Percentiles rank a stretch among this genome's conserved stretches.
These are phyloP conservation scores for Conus betulinus DNA, from an alignment of 1,140 invertebrate genomes.

Conservation along the genomic window DNA sequence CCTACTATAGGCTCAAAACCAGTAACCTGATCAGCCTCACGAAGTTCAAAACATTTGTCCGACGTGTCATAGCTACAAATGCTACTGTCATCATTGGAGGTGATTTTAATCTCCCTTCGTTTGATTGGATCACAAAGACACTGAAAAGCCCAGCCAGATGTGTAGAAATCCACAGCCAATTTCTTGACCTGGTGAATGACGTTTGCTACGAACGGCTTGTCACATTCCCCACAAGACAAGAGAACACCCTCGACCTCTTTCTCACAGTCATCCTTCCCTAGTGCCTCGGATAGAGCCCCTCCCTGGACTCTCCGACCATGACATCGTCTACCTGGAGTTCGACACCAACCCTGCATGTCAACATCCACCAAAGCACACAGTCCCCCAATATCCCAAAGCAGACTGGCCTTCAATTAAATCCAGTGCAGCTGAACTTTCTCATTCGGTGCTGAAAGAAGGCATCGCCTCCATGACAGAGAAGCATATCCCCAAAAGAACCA, in stretches of 20 bases:
- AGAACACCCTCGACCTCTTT: neutral
- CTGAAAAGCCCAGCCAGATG: too few relatives aligned
- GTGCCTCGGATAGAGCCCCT: neutral
- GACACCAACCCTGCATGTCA: too few relatives aligned
- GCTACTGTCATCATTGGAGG: too few relatives aligned
- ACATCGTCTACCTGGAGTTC: neutral
- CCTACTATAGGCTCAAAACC: neutral
- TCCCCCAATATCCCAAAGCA: too few relatives aligned
- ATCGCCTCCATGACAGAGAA: conserved; percentile 6
- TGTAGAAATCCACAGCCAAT: neutral
- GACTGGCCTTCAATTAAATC: too few relatives aligned
- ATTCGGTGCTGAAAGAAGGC: too few relatives aligned
- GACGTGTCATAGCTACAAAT: neutral
- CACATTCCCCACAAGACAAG: neutral
- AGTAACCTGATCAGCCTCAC: neutral
- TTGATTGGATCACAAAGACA: too few relatives aligned
- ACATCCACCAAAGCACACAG: too few relatives aligned
- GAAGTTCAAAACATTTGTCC: neutral
- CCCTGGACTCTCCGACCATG: conserved; percentile 10
- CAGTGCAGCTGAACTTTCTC: too few relatives aligned
- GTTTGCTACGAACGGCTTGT: neutral
- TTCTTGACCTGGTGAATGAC: neutral
- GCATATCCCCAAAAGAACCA: neutral
- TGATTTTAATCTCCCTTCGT: too few relatives aligned
- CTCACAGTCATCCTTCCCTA: neutral